phyloP scores from a whole-genome alignment of 2,797 vertebrate genomes.

The Varecia variegata region DNA sequence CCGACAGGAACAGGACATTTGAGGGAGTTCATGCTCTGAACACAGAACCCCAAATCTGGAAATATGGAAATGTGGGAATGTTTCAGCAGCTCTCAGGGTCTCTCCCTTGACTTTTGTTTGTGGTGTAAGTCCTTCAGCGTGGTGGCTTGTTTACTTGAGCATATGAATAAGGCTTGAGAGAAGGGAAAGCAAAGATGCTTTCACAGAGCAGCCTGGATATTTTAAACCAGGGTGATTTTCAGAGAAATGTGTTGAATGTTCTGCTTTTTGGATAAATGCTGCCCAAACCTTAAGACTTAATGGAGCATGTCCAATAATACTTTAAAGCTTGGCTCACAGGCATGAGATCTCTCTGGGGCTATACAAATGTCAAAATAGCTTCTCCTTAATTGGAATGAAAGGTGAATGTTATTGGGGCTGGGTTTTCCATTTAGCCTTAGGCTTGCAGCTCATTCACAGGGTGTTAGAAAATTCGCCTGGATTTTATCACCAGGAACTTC shows the following conservation, averaged over 20 bases:
- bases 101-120: conserved; percentile 47
- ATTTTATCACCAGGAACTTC: conserved; percentile 4
- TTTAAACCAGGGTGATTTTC: background rate
- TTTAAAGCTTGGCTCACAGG: conserved; percentile 26
- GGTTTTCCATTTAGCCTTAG: conserved; percentile 50
- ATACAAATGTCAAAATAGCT: conserved; percentile 22
- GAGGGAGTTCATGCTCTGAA: conserved; percentile 74
- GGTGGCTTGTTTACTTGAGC: background rate
- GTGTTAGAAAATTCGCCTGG: conserved; percentile 5
- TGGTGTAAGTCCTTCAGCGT: background rate
- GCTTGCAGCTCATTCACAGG: conserved; percentile 21
- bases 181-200: background rate
- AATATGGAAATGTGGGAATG: conserved; percentile 81
- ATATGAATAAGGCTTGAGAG: background rate
- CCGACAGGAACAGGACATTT: conserved; percentile 49
- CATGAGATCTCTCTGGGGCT: background rate
- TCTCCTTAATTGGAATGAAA: conserved; percentile 31
- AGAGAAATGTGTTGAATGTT: conserved; percentile 21
- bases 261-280: background rate
- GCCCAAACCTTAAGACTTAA: background rate
- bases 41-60: conserved; percentile 82
- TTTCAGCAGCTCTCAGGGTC: background rate
- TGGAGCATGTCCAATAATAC: background rate
- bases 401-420: background rate
- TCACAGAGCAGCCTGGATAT: background rate